phyloP scores from a whole-genome alignment of 1,140 invertebrate species.

The Dendrolimus kikuchii region DNA sequence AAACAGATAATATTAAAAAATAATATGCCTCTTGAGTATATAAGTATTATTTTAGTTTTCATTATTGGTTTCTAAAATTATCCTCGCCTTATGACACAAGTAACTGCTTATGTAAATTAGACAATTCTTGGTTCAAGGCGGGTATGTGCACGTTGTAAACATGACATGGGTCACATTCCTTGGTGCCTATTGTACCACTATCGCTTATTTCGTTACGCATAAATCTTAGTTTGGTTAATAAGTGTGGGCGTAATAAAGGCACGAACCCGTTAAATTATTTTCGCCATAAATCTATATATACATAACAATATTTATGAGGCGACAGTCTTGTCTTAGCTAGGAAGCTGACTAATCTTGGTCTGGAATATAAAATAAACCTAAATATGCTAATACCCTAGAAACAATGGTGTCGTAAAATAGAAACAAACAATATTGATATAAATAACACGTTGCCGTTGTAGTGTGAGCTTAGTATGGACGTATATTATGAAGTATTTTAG shows the following conservation, averaged over 20 bases:
- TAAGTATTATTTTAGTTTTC: no score
- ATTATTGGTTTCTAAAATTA: no score
- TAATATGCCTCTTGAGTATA: no score
- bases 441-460: background rate
- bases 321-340: constrained; percentile 2
- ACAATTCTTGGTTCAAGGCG: background rate
- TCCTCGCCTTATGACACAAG: no score
- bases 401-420: background rate
- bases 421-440: background rate
- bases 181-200: constrained; percentile 50
- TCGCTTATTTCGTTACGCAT: constrained; percentile 51
- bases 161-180: constrained; percentile 47
- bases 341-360: constrained; percentile 6
- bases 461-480: no score
- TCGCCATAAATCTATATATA: constrained; percentile 30
- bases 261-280: constrained; percentile 37
- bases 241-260: constrained; percentile 54
- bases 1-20: no score
- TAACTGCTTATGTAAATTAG: no score
- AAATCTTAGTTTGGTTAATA: constrained; percentile 65
- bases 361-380: constrained; percentile 6
- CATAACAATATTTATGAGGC: constrained; percentile 8
- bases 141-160: constrained; percentile 4
- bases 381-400: no score
- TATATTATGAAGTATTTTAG: no score